Conservation (phyloP, 2,113 vertebrate genomes). For the Plecturocebus donacophilus region DNA sequence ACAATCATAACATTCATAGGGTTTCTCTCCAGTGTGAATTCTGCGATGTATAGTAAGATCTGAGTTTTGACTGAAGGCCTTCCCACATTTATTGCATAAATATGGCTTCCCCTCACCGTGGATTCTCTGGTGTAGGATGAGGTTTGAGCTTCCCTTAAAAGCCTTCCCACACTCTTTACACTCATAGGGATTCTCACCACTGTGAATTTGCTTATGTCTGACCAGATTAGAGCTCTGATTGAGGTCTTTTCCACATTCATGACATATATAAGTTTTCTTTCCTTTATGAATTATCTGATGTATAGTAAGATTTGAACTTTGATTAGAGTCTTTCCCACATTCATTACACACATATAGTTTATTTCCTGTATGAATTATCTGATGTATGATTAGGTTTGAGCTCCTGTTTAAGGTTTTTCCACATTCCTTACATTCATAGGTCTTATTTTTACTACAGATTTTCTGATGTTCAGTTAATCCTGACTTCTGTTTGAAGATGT, state of each 20-base stretch:
- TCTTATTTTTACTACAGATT: slow-evolving; percentile 10
- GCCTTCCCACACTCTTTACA: slow-evolving; percentile 20
- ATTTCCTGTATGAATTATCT: slow-evolving; percentile 32
- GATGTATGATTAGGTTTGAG: slow-evolving; percentile 11
- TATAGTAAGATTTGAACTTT: slow-evolving; percentile 49
- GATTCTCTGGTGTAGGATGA: slow-evolving; percentile 63
- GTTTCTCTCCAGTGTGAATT: slow-evolving; percentile 74
- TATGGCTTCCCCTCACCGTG: slow-evolving; percentile 67
- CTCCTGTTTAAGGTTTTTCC: not conserved
- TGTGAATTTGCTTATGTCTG: slow-evolving; percentile 10
- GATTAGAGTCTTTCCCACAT: slow-evolving; percentile 64
- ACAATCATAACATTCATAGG: slow-evolving; percentile 62
- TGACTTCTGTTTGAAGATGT: not conserved
- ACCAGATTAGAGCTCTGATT: slow-evolving; percentile 52
- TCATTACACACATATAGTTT: slow-evolving; percentile 49
- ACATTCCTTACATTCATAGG: slow-evolving; percentile 9
- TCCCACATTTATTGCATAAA: slow-evolving; percentile 63
- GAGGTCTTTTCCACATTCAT: slow-evolving; percentile 68
- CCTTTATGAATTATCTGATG: slow-evolving; percentile 50
- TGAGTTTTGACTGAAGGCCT: slow-evolving; percentile 63
- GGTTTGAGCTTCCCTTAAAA: slow-evolving; percentile 59
- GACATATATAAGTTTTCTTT: slow-evolving; percentile 66
- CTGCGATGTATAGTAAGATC: slow-evolving; percentile 60
- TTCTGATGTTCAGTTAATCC: not conserved
- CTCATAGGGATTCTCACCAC: not conserved